These are phyloP conservation scores for Myotis yumanensis DNA, from an alignment of 2,113 vertebrate genomes.

Conservation along the genomic window DNA sequence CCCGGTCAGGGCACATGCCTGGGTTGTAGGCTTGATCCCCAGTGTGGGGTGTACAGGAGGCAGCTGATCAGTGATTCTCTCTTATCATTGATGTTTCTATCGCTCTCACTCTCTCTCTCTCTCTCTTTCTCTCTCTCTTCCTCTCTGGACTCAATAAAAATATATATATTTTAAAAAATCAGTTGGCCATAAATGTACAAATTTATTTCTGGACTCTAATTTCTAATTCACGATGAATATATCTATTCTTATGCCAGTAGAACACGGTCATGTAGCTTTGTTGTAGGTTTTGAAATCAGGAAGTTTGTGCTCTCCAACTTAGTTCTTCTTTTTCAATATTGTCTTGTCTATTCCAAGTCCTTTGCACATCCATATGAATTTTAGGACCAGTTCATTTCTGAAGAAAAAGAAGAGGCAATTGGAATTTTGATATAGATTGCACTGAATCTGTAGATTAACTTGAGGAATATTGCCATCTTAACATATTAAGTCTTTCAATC, in stretches of 20 bases:
- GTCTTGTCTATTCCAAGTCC: not conserved
- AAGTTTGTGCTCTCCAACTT: not conserved
- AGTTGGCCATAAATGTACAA: not conserved
- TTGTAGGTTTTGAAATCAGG: not conserved
- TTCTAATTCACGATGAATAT: not conserved
- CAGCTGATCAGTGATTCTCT: no score
- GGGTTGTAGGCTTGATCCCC: no score
- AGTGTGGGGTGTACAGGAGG: no score
- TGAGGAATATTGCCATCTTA: not conserved
- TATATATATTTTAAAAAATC: no score
- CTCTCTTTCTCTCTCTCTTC: no score
- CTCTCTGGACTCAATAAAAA: no score
- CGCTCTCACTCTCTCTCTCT: no score
- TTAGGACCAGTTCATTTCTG: not conserved
- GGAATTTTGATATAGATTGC: not conserved
- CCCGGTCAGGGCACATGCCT: no score
- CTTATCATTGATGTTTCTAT: no score
- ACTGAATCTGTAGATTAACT: not conserved
- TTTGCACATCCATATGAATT: not conserved
- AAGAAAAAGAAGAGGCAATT: not conserved
- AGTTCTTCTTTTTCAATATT: constrained; percentile 2
- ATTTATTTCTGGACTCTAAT: not conserved
- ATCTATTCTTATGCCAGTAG: not conserved
- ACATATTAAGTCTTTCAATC: not conserved
- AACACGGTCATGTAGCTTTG: not conserved